Conservation (phyloP, 2,888 invertebrate species). For the Argynnis bischoffii region DNA sequence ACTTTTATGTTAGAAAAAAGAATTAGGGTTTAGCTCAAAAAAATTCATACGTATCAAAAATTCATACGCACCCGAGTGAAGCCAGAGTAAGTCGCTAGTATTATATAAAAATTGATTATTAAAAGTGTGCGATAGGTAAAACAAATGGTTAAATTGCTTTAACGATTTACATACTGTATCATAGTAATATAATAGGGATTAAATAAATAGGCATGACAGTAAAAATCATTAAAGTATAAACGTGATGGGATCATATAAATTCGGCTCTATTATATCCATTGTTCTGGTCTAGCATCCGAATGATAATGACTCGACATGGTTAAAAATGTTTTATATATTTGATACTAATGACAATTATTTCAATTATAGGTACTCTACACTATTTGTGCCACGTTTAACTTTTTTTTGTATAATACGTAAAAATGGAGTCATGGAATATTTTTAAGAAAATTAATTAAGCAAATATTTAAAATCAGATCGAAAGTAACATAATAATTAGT, state of each 20-base stretch:
- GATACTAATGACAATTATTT: constrained; percentile 16
- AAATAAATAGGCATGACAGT: constrained; percentile 35
- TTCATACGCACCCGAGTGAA: no score
- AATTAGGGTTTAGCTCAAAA: no score
- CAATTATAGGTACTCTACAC: background rate
- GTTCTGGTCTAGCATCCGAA: constrained; percentile 29
- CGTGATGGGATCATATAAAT: constrained; percentile 27
- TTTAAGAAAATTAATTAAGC: constrained; percentile 1
- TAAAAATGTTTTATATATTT: constrained; percentile 32
- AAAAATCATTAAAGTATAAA: constrained; percentile 32
- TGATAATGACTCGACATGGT: constrained; percentile 31
- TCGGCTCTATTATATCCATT: constrained; percentile 33
- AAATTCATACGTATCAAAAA: no score
- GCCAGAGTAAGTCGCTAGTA: background rate
- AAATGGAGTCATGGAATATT: no score
- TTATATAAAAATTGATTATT: constrained; percentile 1
- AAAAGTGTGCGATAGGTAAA: constrained; percentile 3
- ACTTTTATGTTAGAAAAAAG: no score
- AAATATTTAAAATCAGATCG: constrained; percentile 3
- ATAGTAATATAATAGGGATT: constrained; percentile 21
- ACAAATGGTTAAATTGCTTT: constrained; percentile 5
- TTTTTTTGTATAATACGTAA: no score
- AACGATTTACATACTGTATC: background rate
- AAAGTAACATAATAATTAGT: constrained; percentile 13
- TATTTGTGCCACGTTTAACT: no score